phyloP scores from a whole-genome alignment of 2,113 vertebrate genomes.

The Vanacampus margaritifer region DNA sequence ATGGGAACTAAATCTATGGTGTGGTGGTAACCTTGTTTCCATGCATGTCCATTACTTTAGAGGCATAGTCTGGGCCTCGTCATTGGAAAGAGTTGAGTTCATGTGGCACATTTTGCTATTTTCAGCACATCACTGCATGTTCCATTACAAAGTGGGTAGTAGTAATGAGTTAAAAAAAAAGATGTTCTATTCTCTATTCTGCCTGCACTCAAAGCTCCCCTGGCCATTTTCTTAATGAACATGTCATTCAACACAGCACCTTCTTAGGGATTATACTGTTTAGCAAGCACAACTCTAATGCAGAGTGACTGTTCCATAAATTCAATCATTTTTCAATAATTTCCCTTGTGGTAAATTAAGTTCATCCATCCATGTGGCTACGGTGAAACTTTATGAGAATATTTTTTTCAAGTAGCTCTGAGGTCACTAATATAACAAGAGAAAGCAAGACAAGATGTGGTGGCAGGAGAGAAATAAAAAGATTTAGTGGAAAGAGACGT shows the following conservation, averaged over 20 bases:
- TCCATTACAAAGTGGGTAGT: background rate
- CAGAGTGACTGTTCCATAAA: background rate
- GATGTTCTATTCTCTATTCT: background rate
- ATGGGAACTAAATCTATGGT: no score
- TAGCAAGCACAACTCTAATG: background rate
- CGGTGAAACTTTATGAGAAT: background rate
- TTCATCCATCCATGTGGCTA: background rate
- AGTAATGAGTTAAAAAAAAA: background rate
- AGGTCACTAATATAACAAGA: background rate
- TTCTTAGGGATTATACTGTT: background rate
- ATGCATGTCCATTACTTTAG: background rate
- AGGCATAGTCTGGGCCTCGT: background rate
- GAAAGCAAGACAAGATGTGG: background rate
- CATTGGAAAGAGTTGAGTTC: background rate
- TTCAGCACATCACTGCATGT: background rate
- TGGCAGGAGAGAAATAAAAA: background rate
- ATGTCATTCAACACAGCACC: background rate
- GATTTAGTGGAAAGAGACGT: background rate
- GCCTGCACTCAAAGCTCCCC: background rate
- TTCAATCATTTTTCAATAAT: constrained; percentile 7
- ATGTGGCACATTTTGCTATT: background rate
- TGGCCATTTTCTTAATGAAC: constrained; percentile 1
- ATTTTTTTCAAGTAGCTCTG: background rate
- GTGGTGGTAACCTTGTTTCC: background rate
- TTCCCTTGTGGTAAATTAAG: constrained; percentile 2